Conservation (phyloP, 2,797 vertebrate species). For the Neomorphus geoffroyi region DNA sequence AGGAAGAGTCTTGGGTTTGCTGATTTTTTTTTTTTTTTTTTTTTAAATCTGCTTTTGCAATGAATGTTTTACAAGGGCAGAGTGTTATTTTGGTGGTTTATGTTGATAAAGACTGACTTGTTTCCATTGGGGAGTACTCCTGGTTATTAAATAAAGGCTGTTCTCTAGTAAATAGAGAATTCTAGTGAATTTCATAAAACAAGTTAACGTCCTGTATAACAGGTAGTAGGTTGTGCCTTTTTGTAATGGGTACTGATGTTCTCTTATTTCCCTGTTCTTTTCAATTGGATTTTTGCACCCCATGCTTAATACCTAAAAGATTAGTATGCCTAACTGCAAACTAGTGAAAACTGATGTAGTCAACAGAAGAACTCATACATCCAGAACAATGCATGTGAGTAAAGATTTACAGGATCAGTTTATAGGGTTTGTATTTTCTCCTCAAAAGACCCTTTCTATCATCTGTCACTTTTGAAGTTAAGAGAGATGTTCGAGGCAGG, state of each 20-base stretch:
- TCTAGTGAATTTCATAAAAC: neutral
- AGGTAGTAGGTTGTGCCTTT: neutral
- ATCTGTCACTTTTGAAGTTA: neutral
- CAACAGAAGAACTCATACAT: neutral
- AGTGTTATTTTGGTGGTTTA: neutral
- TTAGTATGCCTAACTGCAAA: neutral
- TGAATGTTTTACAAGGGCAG: neutral
- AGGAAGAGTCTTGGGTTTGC: conserved; percentile 25
- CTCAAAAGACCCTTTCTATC: neutral
- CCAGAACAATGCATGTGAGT: neutral
- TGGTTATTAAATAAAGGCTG: neutral
- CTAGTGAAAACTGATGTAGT: neutral
- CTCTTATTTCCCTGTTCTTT: neutral
- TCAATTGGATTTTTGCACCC: neutral
- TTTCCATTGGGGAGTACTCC: neutral
- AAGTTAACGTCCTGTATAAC: neutral
- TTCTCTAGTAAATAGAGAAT: neutral
- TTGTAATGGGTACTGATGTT: neutral
- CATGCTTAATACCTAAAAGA: neutral
- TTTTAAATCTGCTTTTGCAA: conserved; percentile 17
- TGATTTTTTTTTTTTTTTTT: neutral
- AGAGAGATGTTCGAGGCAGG: neutral
- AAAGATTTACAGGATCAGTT: neutral
- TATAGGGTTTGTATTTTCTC: neutral
- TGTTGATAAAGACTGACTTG: neutral